Percentiles rank a stretch among this genome's conserved stretches.
Evolutionary conservation across 2,113 vertebrate species (phyloP).

Genomic region (Xiphophorus hellerii): DNA sequence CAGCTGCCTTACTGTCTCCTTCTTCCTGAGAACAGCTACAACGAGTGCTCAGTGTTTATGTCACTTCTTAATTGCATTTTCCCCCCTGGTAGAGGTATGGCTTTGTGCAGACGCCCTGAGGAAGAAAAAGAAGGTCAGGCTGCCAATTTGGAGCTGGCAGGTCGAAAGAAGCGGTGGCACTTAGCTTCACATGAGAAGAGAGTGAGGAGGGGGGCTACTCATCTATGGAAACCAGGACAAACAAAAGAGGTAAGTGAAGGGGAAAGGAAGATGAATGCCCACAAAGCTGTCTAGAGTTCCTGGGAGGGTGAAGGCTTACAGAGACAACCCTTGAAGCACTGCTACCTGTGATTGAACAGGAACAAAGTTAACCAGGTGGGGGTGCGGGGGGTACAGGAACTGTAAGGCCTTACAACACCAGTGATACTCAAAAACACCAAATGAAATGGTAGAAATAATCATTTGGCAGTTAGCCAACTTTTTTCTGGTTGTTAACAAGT

Average conservation of each 20-base stretch:
- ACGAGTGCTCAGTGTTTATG: constrained; percentile 78
- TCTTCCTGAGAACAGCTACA: constrained; percentile 62
- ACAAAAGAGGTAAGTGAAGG: constrained; percentile 77
- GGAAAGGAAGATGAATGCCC: constrained; percentile 70
- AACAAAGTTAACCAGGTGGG: constrained; percentile 17
- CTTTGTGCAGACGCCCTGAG: constrained; percentile 71
- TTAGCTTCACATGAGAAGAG: constrained; percentile 76
- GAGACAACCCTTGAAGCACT: constrained; percentile 39
- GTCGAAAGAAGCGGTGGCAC: constrained; percentile 70
- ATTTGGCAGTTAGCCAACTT: not conserved
- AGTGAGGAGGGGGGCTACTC: constrained; percentile 55
- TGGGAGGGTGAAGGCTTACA: constrained; percentile 56
- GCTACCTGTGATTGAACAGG: constrained; percentile 58
- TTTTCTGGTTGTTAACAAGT: not conserved
- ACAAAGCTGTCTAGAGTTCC: constrained; percentile 50
- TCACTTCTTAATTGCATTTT: constrained; percentile 79
- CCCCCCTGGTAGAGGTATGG: constrained; percentile 71
- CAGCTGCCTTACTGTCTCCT: constrained; percentile 58
- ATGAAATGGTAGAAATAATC: not conserved
- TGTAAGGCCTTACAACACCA: constrained; percentile 30
- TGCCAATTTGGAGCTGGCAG: constrained; percentile 80
- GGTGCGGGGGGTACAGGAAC: constrained; percentile 4
- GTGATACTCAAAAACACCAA: constrained; percentile 20
- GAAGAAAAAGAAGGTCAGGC: constrained; percentile 78
- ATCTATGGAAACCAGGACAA: constrained; percentile 74